A percentile compares a stretch with the other conserved stretches of the same genome.
Conservation (phyloP, 64 coral and sea anemone species). For the Exaiptasia diaphana region DNA sequence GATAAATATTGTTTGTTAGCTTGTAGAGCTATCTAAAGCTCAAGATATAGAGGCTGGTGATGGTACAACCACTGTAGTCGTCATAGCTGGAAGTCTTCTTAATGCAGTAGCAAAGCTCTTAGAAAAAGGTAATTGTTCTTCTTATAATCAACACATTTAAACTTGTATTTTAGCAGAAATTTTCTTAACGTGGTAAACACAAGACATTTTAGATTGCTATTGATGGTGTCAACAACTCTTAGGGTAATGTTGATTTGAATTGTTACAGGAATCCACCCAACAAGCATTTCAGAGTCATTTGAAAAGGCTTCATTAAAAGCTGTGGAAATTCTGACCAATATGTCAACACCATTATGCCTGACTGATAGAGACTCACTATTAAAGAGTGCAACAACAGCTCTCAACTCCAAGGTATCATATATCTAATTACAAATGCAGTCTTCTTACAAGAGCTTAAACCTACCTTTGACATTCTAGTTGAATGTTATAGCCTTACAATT, state of each 20-base stretch:
- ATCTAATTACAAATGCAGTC: too few species aligned
- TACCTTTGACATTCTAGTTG: too few species aligned
- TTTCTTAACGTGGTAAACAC: neutral
- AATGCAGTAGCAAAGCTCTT: constrained; percentile 89
- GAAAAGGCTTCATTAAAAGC: constrained; percentile 79
- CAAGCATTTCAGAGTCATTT: constrained; percentile 91
- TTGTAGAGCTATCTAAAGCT: constrained; percentile 96
- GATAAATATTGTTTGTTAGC: constrained; percentile 25
- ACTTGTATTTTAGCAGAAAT: neutral
- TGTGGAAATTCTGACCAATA: constrained; percentile 83
- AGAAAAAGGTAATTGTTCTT: constrained; percentile 67
- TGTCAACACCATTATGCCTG: constrained; percentile 81
- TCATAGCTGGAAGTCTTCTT: constrained; percentile 94
- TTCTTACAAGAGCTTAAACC: too few species aligned
- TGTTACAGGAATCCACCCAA: constrained; percentile 91
- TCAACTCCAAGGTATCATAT: constrained; percentile 85
- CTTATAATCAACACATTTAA: neutral
- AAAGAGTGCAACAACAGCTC: constrained; percentile 95
- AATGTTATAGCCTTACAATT: too few species aligned
- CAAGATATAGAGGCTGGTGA: constrained; percentile 98
- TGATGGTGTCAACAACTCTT: neutral
- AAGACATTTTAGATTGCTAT: neutral
- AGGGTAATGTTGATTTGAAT: neutral
- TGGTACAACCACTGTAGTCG: constrained; percentile 95
- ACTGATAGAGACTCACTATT: constrained; percentile 88